phyloP scores from a whole-genome alignment of 2,888 invertebrate species.

The Cancer borealis region DNA sequence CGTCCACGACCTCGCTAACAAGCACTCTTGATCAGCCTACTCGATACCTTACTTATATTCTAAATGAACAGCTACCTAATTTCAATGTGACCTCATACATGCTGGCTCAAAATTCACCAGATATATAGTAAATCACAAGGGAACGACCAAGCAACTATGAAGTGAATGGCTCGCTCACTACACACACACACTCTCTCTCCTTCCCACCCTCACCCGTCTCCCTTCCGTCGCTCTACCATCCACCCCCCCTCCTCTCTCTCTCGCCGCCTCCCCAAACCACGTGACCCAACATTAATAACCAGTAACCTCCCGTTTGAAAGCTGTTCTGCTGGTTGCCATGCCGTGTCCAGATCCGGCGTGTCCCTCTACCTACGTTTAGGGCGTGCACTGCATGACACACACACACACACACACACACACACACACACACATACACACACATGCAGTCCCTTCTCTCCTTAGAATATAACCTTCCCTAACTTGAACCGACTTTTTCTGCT shows the following conservation, averaged over 20 bases:
- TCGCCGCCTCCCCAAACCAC: slow-evolving; percentile 51
- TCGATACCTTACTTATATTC: background rate
- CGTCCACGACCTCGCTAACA: background rate
- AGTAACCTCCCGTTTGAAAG: slow-evolving; percentile 39
- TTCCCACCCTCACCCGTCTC: background rate
- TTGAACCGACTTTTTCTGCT: background rate
- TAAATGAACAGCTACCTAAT: background rate
- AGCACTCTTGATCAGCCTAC: background rate
- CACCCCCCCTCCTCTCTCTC: slow-evolving; percentile 4
- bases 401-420: slow-evolving; percentile 20
- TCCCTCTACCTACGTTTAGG: background rate
- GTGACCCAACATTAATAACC: slow-evolving; percentile 57
- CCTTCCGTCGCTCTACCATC: background rate
- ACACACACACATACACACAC: slow-evolving; percentile 25
- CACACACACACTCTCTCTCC: background rate
- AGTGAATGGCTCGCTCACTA: background rate
- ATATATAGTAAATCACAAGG: background rate
- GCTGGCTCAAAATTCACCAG: background rate
- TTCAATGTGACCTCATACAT: background rate
- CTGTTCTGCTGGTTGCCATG: slow-evolving; percentile 50
- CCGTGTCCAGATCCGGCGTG: background rate
- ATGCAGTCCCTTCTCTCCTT: background rate
- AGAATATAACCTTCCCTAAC: background rate
- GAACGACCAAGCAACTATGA: background rate
- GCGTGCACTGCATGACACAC: slow-evolving; percentile 21